phyloP scores from a whole-genome alignment of 1,140 invertebrate species.

The Trissolcus basalis region DNA sequence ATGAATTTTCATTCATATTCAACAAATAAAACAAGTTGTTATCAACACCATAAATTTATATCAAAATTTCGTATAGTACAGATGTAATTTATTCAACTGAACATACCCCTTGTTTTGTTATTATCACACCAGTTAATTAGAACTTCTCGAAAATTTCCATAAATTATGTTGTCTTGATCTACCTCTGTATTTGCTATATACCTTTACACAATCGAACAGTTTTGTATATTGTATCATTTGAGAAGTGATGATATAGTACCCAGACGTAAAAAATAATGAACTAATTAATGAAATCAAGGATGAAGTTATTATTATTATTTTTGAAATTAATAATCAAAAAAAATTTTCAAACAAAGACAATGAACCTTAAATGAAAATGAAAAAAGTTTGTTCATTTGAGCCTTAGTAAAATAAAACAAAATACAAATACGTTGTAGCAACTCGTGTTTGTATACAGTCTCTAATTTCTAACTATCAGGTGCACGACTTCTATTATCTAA shows the following conservation, averaged over 20 bases:
- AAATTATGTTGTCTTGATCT: conserved; percentile 49
- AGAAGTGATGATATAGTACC: conserved; percentile 30
- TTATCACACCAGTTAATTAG: conserved; percentile 45
- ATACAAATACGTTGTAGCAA: no score
- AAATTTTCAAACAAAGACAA: no score
- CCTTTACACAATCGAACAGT: conserved; percentile 40
- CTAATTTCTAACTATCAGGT: no score
- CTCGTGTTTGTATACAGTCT: no score
- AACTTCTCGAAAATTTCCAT: conserved; percentile 53
- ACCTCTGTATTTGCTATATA: conserved; percentile 35
- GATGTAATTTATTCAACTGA: conserved; percentile 13
- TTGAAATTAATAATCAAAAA: no score
- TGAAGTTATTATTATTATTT: no score
- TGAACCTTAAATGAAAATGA: no score
- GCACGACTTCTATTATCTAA: no score
- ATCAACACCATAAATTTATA: conserved; percentile 14
- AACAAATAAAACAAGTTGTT: not conserved
- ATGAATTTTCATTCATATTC: not conserved
- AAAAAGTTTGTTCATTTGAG: no score
- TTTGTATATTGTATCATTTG: conserved; percentile 39
- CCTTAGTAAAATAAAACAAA: no score
- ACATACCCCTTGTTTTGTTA: conserved; percentile 21
- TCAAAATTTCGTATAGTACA: not conserved
- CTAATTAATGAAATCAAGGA: no score
- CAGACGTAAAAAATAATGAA: conserved; percentile 9